These are phyloP conservation scores for Plusia festucae DNA, from an alignment of 2,888 invertebrate species.

Conservation along the genomic window DNA sequence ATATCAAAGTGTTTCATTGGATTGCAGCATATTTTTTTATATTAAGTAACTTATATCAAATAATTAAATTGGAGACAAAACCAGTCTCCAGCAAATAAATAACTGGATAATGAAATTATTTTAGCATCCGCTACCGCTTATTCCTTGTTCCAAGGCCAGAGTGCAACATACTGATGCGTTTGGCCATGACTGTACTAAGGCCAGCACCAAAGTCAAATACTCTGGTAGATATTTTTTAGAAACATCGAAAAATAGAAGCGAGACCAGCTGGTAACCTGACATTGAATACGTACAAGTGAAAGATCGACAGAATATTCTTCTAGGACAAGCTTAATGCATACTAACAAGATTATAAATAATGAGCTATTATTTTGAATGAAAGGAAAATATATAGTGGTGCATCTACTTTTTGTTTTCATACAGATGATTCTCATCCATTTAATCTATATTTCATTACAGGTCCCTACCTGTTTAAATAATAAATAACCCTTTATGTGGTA, in stretches of 20 bases:
- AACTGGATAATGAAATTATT: neutral
- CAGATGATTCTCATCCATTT: neutral
- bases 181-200: conserved; percentile 66
- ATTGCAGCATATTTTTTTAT: no score
- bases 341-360: conserved; percentile 4
- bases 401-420: neutral
- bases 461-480: no score
- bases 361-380: neutral
- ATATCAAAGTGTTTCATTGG: no score
- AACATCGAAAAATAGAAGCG: conserved; percentile 4
- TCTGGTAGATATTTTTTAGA: conserved; percentile 3
- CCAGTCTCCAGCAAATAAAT: no score
- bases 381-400: neutral
- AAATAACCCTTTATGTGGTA: no score
- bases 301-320: neutral
- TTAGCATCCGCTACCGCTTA: conserved; percentile 25
- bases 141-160: conserved; percentile 53
- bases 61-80: no score
- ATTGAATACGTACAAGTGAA: conserved; percentile 1
- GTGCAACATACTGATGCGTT: conserved; percentile 65
- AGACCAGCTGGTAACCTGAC: neutral
- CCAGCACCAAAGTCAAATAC: conserved; percentile 23
- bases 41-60: no score
- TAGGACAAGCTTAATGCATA: neutral
- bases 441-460: neutral